Percentiles rank a stretch among this genome's conserved stretches.
Evolutionary conservation across 2,797 vertebrate species (phyloP).

Genomic region (Trematomus bernacchii): DNA sequence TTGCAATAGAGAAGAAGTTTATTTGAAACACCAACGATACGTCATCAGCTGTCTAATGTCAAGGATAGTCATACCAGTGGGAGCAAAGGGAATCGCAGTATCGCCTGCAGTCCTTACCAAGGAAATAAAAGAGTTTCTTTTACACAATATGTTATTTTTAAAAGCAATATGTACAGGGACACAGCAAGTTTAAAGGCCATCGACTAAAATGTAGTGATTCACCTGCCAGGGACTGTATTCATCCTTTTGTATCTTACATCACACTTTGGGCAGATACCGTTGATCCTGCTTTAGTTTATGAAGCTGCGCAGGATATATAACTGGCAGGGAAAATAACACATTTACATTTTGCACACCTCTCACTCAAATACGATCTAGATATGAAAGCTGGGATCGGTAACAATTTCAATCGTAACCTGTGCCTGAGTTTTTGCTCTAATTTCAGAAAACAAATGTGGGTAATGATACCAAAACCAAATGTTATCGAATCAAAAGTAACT

Average conservation of each 20-base stretch:
- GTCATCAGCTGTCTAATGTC: slow-evolving; percentile 72
- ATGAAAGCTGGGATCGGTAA: slow-evolving; percentile 30
- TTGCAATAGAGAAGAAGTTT: slow-evolving; percentile 68
- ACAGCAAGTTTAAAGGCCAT: slow-evolving; percentile 38
- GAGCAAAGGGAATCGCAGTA: slow-evolving; percentile 49
- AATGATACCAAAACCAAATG: slow-evolving; percentile 8
- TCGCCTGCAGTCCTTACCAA: slow-evolving; percentile 51
- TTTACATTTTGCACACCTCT: slow-evolving; percentile 34
- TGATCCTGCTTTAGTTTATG: slow-evolving; percentile 10
- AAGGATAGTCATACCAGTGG: slow-evolving; percentile 68
- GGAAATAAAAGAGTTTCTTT: slow-evolving; percentile 43
- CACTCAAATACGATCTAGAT: slow-evolving; percentile 21
- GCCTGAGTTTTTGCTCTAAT: slow-evolving; percentile 20
- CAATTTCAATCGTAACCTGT: slow-evolving; percentile 26
- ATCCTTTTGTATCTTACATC: slow-evolving; percentile 46
- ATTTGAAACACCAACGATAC: slow-evolving; percentile 71
- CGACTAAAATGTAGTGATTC: slow-evolving; percentile 51
- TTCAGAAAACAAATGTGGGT: slow-evolving; percentile 31
- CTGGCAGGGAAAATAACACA: slow-evolving; percentile 24
- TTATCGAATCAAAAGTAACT: slow-evolving; percentile 27
- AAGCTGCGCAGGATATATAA: slow-evolving; percentile 2
- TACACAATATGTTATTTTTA: slow-evolving; percentile 32
- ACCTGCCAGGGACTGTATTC: slow-evolving; percentile 36
- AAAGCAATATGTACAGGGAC: slow-evolving; percentile 19
- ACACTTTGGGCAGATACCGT: slow-evolving; percentile 8